These are phyloP conservation scores for Xestia sexstrigata DNA, from an alignment of 2,888 invertebrate species.

Conservation along the genomic window DNA sequence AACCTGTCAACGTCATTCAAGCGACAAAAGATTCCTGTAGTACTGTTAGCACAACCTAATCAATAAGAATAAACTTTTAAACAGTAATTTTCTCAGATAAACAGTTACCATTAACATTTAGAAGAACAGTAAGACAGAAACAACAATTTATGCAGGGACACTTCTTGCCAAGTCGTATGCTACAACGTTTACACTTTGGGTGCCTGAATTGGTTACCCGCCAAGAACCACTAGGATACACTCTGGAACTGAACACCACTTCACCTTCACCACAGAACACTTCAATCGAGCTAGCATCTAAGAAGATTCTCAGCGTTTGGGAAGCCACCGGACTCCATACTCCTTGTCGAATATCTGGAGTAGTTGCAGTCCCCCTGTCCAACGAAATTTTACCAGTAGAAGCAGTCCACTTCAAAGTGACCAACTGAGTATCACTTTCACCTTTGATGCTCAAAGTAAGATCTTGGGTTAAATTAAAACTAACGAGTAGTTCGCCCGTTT, in stretches of 20 bases:
- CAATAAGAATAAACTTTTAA: neutral
- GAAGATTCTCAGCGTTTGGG: constrained; percentile 79
- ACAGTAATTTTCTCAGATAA: neutral
- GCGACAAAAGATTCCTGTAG: neutral
- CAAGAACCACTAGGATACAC: constrained; percentile 82
- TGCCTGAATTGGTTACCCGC: constrained; percentile 78
- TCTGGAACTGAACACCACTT: constrained; percentile 84
- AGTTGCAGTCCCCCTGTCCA: constrained; percentile 74
- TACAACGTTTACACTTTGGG: constrained; percentile 71
- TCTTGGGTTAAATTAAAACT: constrained; percentile 71
- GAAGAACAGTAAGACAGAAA: neutral
- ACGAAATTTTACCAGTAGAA: constrained; percentile 72
- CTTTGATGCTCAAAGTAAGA: constrained; percentile 76
- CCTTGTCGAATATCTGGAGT: constrained; percentile 77
- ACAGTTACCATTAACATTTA: neutral
- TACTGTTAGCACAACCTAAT: neutral
- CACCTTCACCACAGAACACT: constrained; percentile 86
- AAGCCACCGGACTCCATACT: constrained; percentile 77
- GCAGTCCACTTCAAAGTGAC: constrained; percentile 77
- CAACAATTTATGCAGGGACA: constrained; percentile 72
- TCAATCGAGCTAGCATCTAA: constrained; percentile 85
- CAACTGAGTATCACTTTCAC: constrained; percentile 74
- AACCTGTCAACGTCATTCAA: neutral
- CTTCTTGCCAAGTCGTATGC: constrained; percentile 78
- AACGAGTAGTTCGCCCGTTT: constrained; percentile 81